Evolutionary conservation across 1,140 invertebrate species (phyloP).

Genomic region (Gyrodactylus salaris): DNA sequence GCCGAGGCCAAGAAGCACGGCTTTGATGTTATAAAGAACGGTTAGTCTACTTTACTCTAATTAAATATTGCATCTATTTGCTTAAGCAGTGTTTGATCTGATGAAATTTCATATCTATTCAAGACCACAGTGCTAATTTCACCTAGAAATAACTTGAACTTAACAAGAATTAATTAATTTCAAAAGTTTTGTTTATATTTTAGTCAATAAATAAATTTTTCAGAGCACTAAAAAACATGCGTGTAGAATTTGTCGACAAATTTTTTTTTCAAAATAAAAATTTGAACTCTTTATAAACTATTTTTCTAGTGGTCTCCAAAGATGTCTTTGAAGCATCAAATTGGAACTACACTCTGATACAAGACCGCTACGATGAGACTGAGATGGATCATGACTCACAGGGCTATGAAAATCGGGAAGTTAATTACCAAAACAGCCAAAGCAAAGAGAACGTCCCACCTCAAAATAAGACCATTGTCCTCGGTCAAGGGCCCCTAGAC

Average conservation of each 20-base stretch:
- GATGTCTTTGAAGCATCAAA: neutral
- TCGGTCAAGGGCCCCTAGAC: neutral
- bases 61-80: too few species aligned
- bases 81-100: too few species aligned
- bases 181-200: too few species aligned
- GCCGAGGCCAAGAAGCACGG: neutral
- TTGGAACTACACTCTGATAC: neutral
- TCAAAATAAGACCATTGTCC: neutral
- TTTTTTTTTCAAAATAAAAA: too few species aligned
- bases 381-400: neutral
- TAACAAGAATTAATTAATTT: too few species aligned
- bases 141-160: too few species aligned
- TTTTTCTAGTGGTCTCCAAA: neutral
- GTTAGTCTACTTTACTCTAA: neutral
- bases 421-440: neutral
- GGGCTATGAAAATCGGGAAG: neutral
- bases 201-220: too few species aligned
- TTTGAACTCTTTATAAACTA: too few species aligned
- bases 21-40: neutral
- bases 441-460: neutral
- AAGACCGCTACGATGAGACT: neutral
- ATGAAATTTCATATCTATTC: too few species aligned
- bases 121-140: too few species aligned
- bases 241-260: too few species aligned
- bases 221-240: too few species aligned